Evolutionary conservation across 2,888 invertebrate genomes (phyloP), one percentile per base, ranked within the genome.

Genomic region (Eumerus sabulonum): DNA sequence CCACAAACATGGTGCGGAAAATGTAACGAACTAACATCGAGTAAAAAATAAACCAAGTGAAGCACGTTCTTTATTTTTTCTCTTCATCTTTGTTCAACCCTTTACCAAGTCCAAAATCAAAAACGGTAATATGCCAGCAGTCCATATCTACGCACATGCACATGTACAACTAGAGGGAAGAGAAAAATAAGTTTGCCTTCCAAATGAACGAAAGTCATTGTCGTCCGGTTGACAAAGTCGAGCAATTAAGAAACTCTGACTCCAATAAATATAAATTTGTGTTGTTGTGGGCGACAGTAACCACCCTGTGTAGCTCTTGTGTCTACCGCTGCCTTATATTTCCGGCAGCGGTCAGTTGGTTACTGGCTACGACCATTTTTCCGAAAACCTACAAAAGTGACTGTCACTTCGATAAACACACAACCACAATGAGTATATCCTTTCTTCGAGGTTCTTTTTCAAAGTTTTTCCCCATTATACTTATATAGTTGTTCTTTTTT

Each of bases 261-360:
- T 76, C 53, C 76, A 70, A 76, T 76, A 76, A 76, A 76, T 76
- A 76, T 76, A 70, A 76, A 76, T 76, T 76, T 76, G 63, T 63
- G 63, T 64, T 50, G 57, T 56, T 27, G 48, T 13, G 16, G 17
- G 9, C 14, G 3, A 9, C 5, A 1, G 17, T 47, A 12, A 27
- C 27, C 12, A 16, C 18, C 45, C 51, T 53, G 44, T 66, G 72
- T 53, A 27, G 45, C 27, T 42, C 45, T 27, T 35, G 12, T 47
- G 1, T 9, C 18, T 36, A 16, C 40, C 27, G 36, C 44, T 19
- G 48, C 16, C 40, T 40, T 40, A 3, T 40, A 51, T 67, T 27
- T 7, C 7, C 27, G 27, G 27, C 27, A 27, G 27, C 7, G 73
- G 66, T 67, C 73, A 73, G 66, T 66, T 54, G 35, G 47, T 18